These are phyloP conservation scores for Piezodorus guildinii DNA, from an alignment of 1,140 invertebrate genomes.

Conservation along the genomic window DNA sequence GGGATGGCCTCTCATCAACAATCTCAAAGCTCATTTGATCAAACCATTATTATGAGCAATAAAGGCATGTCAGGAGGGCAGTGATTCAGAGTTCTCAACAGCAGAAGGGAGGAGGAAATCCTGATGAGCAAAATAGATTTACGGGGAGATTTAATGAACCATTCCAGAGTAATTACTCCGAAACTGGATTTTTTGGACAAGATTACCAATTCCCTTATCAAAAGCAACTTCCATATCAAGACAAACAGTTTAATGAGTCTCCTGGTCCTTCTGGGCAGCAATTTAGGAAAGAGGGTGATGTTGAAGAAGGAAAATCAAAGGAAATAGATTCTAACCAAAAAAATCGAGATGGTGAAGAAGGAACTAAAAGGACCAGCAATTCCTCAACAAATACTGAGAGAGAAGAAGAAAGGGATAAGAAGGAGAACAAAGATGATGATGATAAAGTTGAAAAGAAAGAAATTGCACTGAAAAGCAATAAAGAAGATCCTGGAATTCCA, in stretches of 20 bases:
- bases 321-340: neutral
- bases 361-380: neutral
- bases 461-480: conserved; percentile 35
- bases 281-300: conserved; percentile 17
- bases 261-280: neutral
- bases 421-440: conserved; percentile 32
- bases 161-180: neutral
- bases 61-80: conserved; percentile 8
- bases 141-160: neutral
- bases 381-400: conserved; percentile 3
- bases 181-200: conserved; percentile 1
- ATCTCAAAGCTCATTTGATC: neutral
- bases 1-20: neutral
- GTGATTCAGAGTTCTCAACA: neutral
- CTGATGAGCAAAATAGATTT: neutral
- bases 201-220: neutral
- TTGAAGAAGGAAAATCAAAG: conserved; percentile 12
- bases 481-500: conserved; percentile 65
- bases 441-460: conserved; percentile 34
- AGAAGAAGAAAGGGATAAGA: conserved; percentile 25
- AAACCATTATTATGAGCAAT: conserved; percentile 1
- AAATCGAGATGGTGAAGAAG: conserved; percentile 1
- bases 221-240: neutral
- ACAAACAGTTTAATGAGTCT: neutral
- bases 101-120: neutral